Conservation (phyloP, 64 coral and sea anemone species). For the Stichodactyla helianthus region DNA sequence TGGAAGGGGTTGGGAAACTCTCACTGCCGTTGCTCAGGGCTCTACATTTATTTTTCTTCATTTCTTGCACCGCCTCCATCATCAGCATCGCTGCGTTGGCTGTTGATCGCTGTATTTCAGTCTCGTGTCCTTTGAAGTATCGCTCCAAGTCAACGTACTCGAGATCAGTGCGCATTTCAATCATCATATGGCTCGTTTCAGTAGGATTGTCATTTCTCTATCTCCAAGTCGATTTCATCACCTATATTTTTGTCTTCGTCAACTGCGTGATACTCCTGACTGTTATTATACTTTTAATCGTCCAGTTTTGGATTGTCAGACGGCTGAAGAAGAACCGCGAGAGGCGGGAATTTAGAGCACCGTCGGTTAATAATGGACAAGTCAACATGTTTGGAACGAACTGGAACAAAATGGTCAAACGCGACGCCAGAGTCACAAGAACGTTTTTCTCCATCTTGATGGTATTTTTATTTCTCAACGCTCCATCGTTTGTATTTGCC, state of each 20-base stretch:
- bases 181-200: constrained; percentile 56
- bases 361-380: neutral
- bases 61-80: constrained; percentile 79
- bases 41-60: constrained; percentile 69
- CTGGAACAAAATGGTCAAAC: constrained; percentile 8
- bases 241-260: constrained; percentile 70
- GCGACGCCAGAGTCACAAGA: constrained; percentile 19
- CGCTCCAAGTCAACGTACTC: constrained; percentile 30
- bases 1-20: constrained; percentile 47
- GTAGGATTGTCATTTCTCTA: constrained; percentile 44
- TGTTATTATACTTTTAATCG: constrained; percentile 39
- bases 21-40: constrained; percentile 42
- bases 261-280: constrained; percentile 72
- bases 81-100: constrained; percentile 68
- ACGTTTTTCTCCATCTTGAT: constrained; percentile 35
- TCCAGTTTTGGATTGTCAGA: constrained; percentile 44
- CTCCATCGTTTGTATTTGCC: constrained; percentile 35
- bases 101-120: constrained; percentile 62
- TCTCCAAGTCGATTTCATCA: constrained; percentile 71
- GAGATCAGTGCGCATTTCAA: constrained; percentile 40
- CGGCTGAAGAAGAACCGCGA: constrained; percentile 37
- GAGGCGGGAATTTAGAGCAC: constrained; percentile 20
- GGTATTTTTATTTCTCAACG: constrained; percentile 24
- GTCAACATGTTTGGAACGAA: neutral
- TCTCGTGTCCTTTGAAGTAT: constrained; percentile 64